phyloP scores from a whole-genome alignment of 2,113 vertebrate species.

The Paradisaea rubra region DNA sequence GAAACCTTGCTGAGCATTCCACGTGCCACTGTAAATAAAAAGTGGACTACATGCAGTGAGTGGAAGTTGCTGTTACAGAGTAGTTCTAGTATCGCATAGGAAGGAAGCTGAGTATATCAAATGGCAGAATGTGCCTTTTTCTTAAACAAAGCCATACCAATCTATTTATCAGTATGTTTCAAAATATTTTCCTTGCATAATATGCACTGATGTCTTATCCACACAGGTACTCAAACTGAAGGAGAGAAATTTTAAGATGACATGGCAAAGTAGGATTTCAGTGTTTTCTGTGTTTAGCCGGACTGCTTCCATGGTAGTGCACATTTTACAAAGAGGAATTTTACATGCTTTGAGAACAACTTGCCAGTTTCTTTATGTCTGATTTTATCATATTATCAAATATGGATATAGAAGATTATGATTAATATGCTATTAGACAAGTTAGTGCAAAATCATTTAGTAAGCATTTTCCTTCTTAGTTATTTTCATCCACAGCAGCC shows the following conservation, averaged over 20 bases:
- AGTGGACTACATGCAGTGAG: not conserved
- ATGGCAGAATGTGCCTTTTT: not conserved
- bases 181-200: not conserved
- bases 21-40: not conserved
- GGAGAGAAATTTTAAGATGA: not conserved
- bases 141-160: not conserved
- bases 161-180: not conserved
- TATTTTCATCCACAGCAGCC: not conserved
- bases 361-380: rapidly evolving
- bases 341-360: not conserved
- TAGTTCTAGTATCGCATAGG: rapidly evolving
- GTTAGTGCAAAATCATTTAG: not conserved
- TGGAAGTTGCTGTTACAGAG: not conserved
- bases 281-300: not conserved
- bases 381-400: not conserved
- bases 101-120: not conserved
- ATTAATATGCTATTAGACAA: not conserved
- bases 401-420: not conserved
- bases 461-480: not conserved
- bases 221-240: not conserved
- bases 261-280: not conserved
- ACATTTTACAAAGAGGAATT: not conserved
- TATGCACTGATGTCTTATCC: not conserved
- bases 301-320: not conserved
- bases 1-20: not conserved